Percentiles rank a stretch among this genome's conserved stretches.
phyloP scores from a whole-genome alignment of 2,113 vertebrate species.

The Mirounga angustirostris region DNA sequence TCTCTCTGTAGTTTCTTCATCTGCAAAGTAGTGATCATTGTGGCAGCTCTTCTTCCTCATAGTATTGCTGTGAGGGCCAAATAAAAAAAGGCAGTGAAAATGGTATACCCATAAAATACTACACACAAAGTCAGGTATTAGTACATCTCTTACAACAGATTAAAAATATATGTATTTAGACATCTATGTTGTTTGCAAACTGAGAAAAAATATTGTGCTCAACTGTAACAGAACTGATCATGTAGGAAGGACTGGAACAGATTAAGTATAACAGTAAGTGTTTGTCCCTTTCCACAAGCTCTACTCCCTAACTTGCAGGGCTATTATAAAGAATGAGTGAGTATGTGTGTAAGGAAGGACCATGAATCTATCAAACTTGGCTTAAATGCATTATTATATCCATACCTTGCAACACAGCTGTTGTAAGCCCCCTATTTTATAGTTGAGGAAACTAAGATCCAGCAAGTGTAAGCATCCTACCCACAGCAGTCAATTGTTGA shows the following conservation, averaged over 20 bases:
- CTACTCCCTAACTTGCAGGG: not conserved
- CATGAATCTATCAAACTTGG: not conserved
- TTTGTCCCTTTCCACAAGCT: not conserved
- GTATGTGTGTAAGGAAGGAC: not conserved
- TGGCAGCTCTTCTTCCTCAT: not conserved
- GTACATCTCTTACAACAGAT: not conserved
- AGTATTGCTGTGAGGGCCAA: not conserved
- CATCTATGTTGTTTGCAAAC: not conserved
- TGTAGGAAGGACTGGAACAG: not conserved
- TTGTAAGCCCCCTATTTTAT: not conserved
- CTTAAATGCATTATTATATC: not conserved
- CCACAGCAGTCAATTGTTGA: not conserved
- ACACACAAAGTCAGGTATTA: not conserved
- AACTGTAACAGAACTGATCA: not conserved
- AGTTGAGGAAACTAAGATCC: not conserved
- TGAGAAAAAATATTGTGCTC: not conserved
- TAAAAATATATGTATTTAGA: not conserved
- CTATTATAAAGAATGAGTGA: not conserved
- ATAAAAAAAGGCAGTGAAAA: not conserved
- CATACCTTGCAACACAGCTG: not conserved
- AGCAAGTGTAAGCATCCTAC: not conserved
- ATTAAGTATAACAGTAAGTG: not conserved
- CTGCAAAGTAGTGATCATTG: not conserved
- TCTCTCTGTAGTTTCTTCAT: not conserved
- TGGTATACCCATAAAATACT: not conserved